Percentiles rank a stretch among this genome's conserved stretches.
phyloP scores from a whole-genome alignment of 2,113 vertebrate genomes.

The Trichechus manatus region DNA sequence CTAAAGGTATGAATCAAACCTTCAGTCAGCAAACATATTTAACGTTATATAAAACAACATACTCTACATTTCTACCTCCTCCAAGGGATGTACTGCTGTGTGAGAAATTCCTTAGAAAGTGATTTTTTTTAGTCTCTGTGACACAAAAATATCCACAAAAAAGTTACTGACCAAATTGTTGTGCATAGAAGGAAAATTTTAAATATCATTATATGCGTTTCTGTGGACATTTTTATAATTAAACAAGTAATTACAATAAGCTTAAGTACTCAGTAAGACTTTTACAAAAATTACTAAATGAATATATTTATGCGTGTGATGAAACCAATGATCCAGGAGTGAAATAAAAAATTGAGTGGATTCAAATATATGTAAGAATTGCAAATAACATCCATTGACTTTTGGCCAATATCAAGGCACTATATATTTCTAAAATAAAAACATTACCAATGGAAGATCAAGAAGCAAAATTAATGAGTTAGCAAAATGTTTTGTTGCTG shows the following conservation, averaged over 20 bases:
- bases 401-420: neutral
- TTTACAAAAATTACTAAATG: neutral
- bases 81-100: neutral
- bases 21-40: neutral
- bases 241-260: neutral
- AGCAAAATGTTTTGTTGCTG: neutral
- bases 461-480: neutral
- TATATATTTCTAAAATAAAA: neutral
- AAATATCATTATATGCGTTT: neutral
- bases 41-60: neutral
- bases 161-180: constrained; percentile 8
- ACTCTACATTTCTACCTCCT: neutral
- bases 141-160: neutral
- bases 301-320: neutral
- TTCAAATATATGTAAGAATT: neutral
- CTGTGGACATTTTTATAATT: neutral
- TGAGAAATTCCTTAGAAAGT: neutral
- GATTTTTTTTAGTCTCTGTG: neutral
- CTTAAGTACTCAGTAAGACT: neutral
- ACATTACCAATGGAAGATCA: neutral
- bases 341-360: neutral
- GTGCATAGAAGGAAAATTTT: neutral
- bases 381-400: neutral
- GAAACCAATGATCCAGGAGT: neutral
- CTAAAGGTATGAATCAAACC: neutral